Evolutionary conservation across 2,113 vertebrate genomes (phyloP), one percentile per base, ranked within the genome.

Genomic region (Polypterus bichir): DNA sequence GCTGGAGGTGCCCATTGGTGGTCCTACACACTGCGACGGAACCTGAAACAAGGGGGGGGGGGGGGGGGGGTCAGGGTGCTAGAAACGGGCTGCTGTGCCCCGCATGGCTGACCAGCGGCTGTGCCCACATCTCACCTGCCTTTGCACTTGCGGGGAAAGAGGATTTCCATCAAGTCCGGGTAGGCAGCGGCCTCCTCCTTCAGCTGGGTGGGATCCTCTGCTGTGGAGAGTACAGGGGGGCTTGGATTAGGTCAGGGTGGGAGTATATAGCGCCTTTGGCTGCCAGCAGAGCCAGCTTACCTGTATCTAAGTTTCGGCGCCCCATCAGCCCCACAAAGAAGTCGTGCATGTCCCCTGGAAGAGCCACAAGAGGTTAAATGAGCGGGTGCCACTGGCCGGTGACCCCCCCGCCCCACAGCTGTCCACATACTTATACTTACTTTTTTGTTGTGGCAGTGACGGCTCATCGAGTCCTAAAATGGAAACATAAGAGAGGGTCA

Each of bases 291-390:
- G 54, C 10, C 10, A 6, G 9, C 54, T 81, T 63, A 91, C 89
- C 87, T 59, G 81, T 46, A 59, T 88, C 86, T 53, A 72, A 74
- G 67, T 80, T 88, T 76, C 91, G 86, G 68, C 89, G 90, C 64
- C 92, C 94, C 92, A 97, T 94, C 5, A 95, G 89, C 57, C 92
- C 92, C 74, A 95, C 90, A 72, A 97, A 97, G 68, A 94, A 89
- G 68, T 97, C 93, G 58, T 96, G 85, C 91, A 96, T 91, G 65
- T 93, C 89, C 63, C 92, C 93, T 97, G 72, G 7, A 69, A 66
- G 60, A 66, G 48, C 64, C 1, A 44, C 60, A 55, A 54, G 9
- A 60, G 49, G 49, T 51, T 51, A 7, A 6, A 51, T 51, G 6
- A 51, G 6, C 2, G 49, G 6, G 9, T 51, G 49, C 49, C 27